These are phyloP conservation scores for Emydoidea blandingii DNA, from an alignment of 2,797 vertebrate genomes.

Conservation along the genomic window DNA sequence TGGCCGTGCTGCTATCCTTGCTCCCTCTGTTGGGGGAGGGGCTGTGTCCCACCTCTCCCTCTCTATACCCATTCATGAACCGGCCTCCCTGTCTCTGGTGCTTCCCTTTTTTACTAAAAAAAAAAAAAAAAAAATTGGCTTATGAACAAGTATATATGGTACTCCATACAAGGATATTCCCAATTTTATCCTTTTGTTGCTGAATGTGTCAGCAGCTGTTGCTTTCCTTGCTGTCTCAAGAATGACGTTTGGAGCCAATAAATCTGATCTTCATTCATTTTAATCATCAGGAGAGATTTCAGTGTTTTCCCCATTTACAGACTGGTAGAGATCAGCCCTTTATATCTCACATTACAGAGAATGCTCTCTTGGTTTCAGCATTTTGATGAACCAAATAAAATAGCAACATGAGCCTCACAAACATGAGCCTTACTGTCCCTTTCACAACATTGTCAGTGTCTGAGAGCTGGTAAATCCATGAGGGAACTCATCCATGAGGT, in stretches of 20 bases:
- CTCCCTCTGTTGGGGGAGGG: too few relatives aligned
- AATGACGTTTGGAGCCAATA: neutral
- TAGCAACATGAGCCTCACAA: neutral
- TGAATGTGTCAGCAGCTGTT: neutral
- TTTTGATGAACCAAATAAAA: neutral
- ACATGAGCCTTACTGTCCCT: neutral
- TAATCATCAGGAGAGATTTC: neutral
- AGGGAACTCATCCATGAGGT: neutral
- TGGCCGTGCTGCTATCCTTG: too few relatives aligned
- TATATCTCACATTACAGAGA: too few relatives aligned
- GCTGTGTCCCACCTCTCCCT: too few relatives aligned
- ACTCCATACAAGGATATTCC: neutral
- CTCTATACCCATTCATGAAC: too few relatives aligned
- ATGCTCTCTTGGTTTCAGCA: neutral
- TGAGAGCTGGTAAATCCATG: neutral
- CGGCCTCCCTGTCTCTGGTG: too few relatives aligned
- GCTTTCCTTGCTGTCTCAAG: conserved; percentile 7
- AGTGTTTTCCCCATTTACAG: neutral
- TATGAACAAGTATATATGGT: too few relatives aligned
- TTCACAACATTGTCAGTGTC: neutral
- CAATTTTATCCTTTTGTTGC: neutral
- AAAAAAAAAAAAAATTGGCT: too few relatives aligned
- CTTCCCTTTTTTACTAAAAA: too few relatives aligned
- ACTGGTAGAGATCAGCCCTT: neutral
- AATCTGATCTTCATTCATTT: neutral